phyloP scores from a whole-genome alignment of 2,797 vertebrate species.

The Parauchenoglanis punctatus region DNA sequence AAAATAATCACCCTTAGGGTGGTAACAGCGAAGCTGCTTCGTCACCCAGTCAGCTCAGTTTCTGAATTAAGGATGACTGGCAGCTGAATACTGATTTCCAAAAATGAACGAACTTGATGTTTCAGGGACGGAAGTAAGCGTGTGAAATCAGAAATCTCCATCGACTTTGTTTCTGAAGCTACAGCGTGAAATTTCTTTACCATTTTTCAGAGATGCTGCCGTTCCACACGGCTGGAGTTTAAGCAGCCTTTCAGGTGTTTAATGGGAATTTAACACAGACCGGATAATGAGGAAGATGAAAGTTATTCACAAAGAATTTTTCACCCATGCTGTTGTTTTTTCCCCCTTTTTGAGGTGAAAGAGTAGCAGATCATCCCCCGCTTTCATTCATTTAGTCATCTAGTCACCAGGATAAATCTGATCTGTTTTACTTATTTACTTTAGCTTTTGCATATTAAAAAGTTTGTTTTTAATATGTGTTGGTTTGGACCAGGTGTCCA shows the following conservation, averaged over 20 bases:
- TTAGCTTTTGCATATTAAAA: background rate
- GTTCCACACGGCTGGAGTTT: background rate
- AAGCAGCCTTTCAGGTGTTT: constrained; percentile 15
- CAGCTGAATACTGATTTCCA: background rate
- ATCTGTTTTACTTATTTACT: too few relatives aligned
- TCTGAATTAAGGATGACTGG: background rate
- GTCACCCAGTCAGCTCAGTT: background rate
- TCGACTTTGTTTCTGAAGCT: background rate
- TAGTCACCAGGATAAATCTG: too few relatives aligned
- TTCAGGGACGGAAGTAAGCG: background rate
- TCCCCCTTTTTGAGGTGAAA: too few relatives aligned
- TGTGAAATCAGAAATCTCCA: background rate
- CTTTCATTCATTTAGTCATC: background rate
- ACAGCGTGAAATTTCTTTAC: background rate
- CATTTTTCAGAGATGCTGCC: constrained; percentile 2
- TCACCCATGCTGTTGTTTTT: too few relatives aligned
- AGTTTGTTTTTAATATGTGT: background rate
- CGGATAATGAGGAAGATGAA: constrained; percentile 20
- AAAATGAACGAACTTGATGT: background rate
- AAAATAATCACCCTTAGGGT: background rate
- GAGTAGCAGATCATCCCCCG: background rate
- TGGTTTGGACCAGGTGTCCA: background rate
- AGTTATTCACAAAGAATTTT: constrained; percentile 19
- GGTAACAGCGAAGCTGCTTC: background rate
- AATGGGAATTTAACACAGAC: constrained; percentile 23